A percentile compares a stretch with the other conserved stretches of the same genome.
Conservation (phyloP, 1,140 invertebrate genomes). For the Aplysia californica region DNA sequence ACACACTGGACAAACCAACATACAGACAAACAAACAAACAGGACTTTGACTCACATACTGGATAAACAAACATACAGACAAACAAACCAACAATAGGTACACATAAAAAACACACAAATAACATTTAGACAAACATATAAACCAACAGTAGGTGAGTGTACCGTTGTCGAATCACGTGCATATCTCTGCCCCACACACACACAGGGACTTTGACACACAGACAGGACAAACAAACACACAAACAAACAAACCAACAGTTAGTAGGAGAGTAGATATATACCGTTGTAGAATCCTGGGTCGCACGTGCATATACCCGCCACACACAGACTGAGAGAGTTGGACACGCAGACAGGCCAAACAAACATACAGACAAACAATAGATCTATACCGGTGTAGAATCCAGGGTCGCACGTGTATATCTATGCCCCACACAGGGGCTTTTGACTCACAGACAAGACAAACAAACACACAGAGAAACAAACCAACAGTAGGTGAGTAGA, state of each 20-base stretch:
- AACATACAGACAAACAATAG: too few relatives aligned
- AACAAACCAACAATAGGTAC: too few relatives aligned
- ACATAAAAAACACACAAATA: too few relatives aligned
- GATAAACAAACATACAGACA: too few relatives aligned
- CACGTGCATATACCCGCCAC: constrained; percentile 22
- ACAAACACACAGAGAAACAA: not conserved
- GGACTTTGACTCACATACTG: too few relatives aligned
- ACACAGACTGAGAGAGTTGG: constrained; percentile 6
- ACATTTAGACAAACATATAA: too few relatives aligned
- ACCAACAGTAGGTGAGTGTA: too few relatives aligned
- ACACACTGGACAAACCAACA: too few relatives aligned
- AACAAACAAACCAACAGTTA: not conserved
- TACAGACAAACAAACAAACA: too few relatives aligned
- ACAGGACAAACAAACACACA: not conserved
- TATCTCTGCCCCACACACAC: not conserved
- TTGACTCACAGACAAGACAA: not conserved
- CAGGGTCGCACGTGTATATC: not conserved
- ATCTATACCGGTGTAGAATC: too few relatives aligned
- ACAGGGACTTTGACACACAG: not conserved
- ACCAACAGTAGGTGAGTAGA: not conserved
- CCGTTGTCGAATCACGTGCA: too few relatives aligned
- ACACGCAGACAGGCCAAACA: too few relatives aligned
- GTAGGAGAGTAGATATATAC: not conserved
- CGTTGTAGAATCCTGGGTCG: constrained; percentile 9
- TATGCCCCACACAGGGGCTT: constrained; percentile 7